Evolutionary conservation across 1,140 invertebrate genomes (phyloP), one percentile per base, ranked within the genome.

Genomic region (Pseudoatta argentina): DNA sequence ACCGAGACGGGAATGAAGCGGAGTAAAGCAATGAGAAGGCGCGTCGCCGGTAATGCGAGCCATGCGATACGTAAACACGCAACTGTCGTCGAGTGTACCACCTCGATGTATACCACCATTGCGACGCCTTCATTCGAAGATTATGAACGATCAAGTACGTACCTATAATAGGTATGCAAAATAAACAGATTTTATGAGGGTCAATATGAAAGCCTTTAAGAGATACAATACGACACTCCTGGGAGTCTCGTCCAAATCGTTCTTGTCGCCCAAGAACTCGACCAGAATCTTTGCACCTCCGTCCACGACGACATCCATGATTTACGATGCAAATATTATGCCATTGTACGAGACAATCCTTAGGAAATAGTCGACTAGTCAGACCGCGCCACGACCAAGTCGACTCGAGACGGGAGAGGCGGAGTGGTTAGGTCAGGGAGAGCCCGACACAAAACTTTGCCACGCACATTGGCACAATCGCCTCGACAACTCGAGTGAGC

Each of bases 361-460:
- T 63, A 85, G 64, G 85, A 89, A 91, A 89, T 71, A 71, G 61
- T 24, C 39, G 63, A 55, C 75, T 57, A 86, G 44, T 71, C 72
- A 39, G 66, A 64, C 24, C 48, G n/a, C 53, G 59, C 21, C 67
- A 59, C 27, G 69, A 55, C 51, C 27, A 51, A 85, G 86, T 69
- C 51, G 44, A 64, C 82, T 57, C 77, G 73, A 81, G 73, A 44
- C 87, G 89, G 88, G 91, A 92, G 91, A 93, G 88, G 87, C 85
- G 79, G 91, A 93, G 92, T 93, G 93, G 93, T 94, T 94, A 94
- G 94, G 94, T 94, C 93, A 94, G 92, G 93, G 94, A 93, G 93
- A 93, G 88, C 91, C 87, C 87, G 90, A 86, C 91, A 91, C 92
- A 92, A 94, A 93, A 93, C 86, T 92, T 90, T 88, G 91, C 93